Evolutionary conservation across 2,113 vertebrate species (phyloP), one percentile per base, ranked within the genome.

Genomic region (Xenopus laevis): DNA sequence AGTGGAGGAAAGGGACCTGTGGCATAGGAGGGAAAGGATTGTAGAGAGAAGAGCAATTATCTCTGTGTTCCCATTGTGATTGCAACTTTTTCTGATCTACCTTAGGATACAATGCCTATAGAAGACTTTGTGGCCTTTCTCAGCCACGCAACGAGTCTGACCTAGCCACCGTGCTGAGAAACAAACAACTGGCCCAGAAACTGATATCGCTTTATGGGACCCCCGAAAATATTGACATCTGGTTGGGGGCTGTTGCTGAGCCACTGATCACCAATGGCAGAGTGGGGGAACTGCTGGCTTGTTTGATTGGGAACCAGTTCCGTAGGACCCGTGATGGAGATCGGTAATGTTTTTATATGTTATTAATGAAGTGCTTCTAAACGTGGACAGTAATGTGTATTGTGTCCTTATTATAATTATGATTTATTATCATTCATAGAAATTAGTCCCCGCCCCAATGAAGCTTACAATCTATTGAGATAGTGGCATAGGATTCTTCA

Each of bases 241-340:
- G 95, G 94, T 80, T 94, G 4, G 93, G 95, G 21, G 91, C 89
- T 59, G 91, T 98, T 7, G 89, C 94, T 7, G 94, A 98, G 78
- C 92, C 93, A 2, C 83, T 95, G 40, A 79, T 94, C 60, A 80
- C 78, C 0, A 87, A 88, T 7, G 94, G 93, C 40, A 85, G 91
- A 7, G 94, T 94, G 4, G 94, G 94, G 0, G 88, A 93, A 79
- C 93, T 96, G 47, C 83, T 96, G 78, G 89, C 93, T 73, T 98
- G 95, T 71, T 87, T 97, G 78, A 89, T 94, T 44, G 91, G 91
- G 57, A 91, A 83, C 58, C 95, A 96, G 87, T 96, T 98, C 81
- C 81, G 73, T 73, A 89, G 83, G 0, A 67, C 89, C 63, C 83
- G 90, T 71, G 92, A 92, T 10, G 95, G 95, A 58, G 88, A 91